These are phyloP conservation scores for Furcifer pardalis DNA, from an alignment of 2,797 vertebrate genomes.

Conservation along the genomic window DNA sequence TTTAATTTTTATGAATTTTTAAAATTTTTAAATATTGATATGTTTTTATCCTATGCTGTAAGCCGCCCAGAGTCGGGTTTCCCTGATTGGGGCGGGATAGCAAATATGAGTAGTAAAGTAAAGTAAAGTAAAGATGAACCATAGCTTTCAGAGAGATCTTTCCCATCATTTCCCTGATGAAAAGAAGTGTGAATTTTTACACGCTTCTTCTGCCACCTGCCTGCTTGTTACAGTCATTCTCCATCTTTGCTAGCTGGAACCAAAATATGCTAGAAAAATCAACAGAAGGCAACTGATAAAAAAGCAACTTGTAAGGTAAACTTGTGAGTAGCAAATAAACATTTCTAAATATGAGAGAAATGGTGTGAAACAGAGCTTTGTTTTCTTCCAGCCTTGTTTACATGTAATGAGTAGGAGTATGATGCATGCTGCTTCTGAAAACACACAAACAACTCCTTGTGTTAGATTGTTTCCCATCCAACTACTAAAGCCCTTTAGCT, in stretches of 20 bases:
- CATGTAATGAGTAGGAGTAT: neutral
- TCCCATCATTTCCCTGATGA: neutral
- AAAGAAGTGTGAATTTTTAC: neutral
- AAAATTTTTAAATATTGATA: too few species aligned
- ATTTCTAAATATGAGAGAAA: neutral
- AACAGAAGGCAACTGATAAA: neutral
- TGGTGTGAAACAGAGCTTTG: neutral
- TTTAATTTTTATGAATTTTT: too few species aligned
- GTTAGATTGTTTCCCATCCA: neutral
- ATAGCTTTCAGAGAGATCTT: neutral
- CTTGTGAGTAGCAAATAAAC: neutral
- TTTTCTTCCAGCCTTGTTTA: neutral
- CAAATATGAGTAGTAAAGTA: too few species aligned
- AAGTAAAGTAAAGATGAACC: too few species aligned
- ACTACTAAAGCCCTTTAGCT: neutral
- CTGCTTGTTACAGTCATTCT: neutral
- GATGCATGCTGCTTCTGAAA: neutral
- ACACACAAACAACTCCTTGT: neutral
- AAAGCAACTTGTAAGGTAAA: neutral
- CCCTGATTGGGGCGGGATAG: too few species aligned
- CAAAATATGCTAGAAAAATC: neutral
- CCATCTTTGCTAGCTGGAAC: neutral
- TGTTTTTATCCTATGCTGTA: too few species aligned
- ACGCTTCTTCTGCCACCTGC: slow-evolving; percentile 34
- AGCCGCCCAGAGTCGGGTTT: too few species aligned